Evolutionary conservation across 2,797 vertebrate species (phyloP).

Genomic region (Smutsia temminckii): DNA sequence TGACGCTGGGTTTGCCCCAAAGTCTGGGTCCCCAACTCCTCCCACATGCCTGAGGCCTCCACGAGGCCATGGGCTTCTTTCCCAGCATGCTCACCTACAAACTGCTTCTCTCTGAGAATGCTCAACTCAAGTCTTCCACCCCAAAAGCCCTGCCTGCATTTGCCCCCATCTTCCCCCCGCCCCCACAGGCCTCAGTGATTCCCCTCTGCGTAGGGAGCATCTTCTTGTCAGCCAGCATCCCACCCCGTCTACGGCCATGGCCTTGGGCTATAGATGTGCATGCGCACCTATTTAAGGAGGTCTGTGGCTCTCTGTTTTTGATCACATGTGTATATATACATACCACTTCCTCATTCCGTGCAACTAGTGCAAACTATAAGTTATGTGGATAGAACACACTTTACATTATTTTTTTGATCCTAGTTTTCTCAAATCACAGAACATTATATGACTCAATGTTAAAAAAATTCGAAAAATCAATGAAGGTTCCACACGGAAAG

Average conservation of each 20-base stretch:
- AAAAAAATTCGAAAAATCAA: background rate
- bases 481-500: background rate
- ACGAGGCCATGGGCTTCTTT: fast-evolving
- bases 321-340: fast-evolving
- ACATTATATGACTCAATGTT: fast-evolving
- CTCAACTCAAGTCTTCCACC: fast-evolving
- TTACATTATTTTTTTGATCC: fast-evolving
- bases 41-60: background rate
- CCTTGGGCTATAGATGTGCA: fast-evolving
- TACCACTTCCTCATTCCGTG: too few species aligned
- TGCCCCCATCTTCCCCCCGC: background rate
- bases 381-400: background rate
- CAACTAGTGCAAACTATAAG: fast-evolving
- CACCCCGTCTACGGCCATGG: fast-evolving
- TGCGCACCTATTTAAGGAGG: background rate
- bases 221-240: fast-evolving
- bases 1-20: background rate
- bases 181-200: fast-evolving
- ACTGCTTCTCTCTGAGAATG: background rate
- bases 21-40: background rate
- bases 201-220: fast-evolving
- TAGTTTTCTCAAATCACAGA: background rate
- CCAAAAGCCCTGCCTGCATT: background rate
- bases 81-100: fast-evolving
- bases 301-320: too few species aligned